Evolutionary conservation across 2,113 vertebrate species (phyloP), one percentile per base, ranked within the genome.

Genomic region (Cnemophilus loriae): DNA sequence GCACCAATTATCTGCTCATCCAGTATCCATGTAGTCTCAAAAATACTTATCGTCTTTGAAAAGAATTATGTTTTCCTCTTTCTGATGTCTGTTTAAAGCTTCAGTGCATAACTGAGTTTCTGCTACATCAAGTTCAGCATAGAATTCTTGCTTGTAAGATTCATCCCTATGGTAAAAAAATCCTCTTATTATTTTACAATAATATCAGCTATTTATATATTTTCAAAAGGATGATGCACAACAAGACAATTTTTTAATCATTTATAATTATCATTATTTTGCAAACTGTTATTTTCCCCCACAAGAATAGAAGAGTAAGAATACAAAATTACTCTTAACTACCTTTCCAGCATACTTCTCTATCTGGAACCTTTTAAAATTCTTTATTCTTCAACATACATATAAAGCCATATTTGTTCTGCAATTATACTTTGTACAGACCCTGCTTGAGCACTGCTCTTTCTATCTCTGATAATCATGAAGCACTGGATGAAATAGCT

Each of bases 221-320:
- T 60, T 71, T 73, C 37, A 39, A 61, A 92, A 89, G 20, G 60
- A 70, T n/a, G 84, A 8, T n/a, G 49, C 28, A 27, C 12, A 95
- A 24, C 41, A 74, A 14, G 7, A 1, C 33, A 76, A 71, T 78
- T 78, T 19, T 28, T 24, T 23, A 81, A 70, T 77, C 17, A 71
- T 76, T 49, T 86, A 14, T 89, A 90, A 95, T 85, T 90, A 8
- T 7, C 22, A 26, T 60, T 92, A 67, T 95, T 96, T 96, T 33
- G 3, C 15, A 53, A 94, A 73, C 56, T 70, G 86, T 95, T 93
- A 11, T 87, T 86, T 82, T 79, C 39, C 11, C 7, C 28, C 44
- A 22, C 53, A 44, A 37, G 37, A 68, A 76, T 18, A 32, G 26
- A 68, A 52, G 27, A 52, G 1, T 18, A 37, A 44, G 21, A 86